phyloP scores from a whole-genome alignment of 2,888 invertebrate species.

The Thymelicus lineola region DNA sequence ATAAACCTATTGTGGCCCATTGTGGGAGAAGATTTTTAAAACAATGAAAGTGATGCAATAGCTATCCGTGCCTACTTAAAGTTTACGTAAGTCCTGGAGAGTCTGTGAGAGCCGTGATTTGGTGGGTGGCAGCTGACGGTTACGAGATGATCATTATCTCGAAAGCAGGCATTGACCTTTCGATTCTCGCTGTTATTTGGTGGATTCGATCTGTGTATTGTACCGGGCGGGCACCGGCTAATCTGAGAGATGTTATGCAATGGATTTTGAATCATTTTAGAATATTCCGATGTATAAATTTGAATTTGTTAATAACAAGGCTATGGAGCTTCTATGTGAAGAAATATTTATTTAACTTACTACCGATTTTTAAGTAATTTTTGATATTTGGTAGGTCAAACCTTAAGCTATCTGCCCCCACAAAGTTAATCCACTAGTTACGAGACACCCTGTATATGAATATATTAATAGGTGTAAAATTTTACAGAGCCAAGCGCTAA shows the following conservation, averaged over 20 bases:
- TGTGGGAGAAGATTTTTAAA: slow-evolving; percentile 24
- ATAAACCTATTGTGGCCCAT: slow-evolving; percentile 21
- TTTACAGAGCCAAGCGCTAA: slow-evolving; percentile 12
- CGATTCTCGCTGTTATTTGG: slow-evolving; percentile 12
- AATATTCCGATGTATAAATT: too few relatives aligned
- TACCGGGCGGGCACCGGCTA: too few relatives aligned
- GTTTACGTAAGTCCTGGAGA: slow-evolving; percentile 36
- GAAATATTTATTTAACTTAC: too few relatives aligned
- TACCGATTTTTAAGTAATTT: too few relatives aligned
- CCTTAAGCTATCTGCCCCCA: too few relatives aligned
- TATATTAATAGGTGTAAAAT: slow-evolving; percentile 12
- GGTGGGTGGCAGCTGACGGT: slow-evolving; percentile 32
- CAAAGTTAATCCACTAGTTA: too few relatives aligned
- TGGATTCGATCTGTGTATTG: slow-evolving; percentile 12
- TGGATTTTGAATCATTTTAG: too few relatives aligned
- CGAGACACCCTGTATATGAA: neutral
- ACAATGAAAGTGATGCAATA: slow-evolving; percentile 32
- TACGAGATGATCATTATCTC: slow-evolving; percentile 45
- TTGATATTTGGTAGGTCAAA: too few relatives aligned
- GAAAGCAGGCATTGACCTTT: slow-evolving; percentile 54
- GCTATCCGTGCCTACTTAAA: slow-evolving; percentile 19
- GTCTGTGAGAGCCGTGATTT: slow-evolving; percentile 40
- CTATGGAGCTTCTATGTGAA: too few relatives aligned
- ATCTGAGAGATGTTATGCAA: too few relatives aligned
- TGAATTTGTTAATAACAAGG: neutral